These are phyloP conservation scores for Lemur catta DNA, from an alignment of 2,797 vertebrate species.

Conservation along the genomic window DNA sequence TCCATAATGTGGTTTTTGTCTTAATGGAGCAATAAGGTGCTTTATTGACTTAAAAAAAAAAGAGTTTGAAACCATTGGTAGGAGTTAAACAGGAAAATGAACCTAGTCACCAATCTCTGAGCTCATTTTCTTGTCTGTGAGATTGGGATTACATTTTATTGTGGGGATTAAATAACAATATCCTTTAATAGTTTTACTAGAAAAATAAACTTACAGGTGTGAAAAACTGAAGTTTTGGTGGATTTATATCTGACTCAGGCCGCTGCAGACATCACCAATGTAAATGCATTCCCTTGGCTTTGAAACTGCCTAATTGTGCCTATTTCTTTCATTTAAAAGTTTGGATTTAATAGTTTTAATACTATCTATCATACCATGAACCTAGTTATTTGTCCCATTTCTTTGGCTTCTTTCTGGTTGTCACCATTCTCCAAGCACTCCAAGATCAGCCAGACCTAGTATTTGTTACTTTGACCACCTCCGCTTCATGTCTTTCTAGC, in stretches of 20 bases:
- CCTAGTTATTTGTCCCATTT: neutral
- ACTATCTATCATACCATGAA: neutral
- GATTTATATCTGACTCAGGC: neutral
- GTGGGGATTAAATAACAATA: neutral
- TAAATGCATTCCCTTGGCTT: neutral
- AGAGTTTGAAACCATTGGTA: neutral
- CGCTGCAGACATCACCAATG: neutral
- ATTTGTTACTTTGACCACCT: neutral
- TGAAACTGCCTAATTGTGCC: neutral
- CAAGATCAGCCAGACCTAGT: neutral
- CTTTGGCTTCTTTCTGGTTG: neutral
- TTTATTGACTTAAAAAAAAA: neutral
- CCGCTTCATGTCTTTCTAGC: neutral
- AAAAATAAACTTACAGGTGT: neutral
- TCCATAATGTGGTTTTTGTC: neutral
- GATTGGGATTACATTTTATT: neutral
- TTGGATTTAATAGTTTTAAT: neutral
- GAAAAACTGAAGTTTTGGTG: neutral
- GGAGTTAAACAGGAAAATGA: neutral
- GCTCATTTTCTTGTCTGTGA: neutral
- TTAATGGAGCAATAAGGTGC: neutral
- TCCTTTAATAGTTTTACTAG: neutral
- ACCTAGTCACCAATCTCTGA: neutral
- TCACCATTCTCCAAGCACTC: neutral
- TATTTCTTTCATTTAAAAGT: neutral